phyloP scores from a whole-genome alignment of 1,140 invertebrate species.

The Aplysia californica region DNA sequence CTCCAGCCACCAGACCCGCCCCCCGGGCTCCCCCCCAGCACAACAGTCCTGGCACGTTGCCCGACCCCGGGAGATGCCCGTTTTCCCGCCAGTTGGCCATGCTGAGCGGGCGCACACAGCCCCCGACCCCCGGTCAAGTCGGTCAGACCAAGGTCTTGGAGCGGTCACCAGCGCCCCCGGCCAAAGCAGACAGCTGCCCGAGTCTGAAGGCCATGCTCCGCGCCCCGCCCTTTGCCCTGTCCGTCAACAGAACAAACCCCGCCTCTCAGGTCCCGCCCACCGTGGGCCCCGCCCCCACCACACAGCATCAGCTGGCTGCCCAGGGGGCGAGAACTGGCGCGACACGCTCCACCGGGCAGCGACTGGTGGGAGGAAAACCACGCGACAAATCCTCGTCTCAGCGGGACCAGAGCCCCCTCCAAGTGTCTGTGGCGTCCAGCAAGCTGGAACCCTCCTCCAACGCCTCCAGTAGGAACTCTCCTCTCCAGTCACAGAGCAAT shows the following conservation, averaged over 20 bases:
- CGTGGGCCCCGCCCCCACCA: not conserved
- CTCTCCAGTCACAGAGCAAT: no score
- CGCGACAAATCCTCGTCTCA: no score
- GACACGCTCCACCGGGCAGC: no score
- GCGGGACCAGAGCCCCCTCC: no score
- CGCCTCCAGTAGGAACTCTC: no score
- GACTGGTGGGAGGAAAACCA: no score
- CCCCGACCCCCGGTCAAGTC: not conserved
- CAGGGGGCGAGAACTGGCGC: no score
- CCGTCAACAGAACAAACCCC: no score
- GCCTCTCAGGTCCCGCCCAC: not conserved
- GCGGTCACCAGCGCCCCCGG: no score
- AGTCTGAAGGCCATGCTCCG: slow-evolving; percentile 3
- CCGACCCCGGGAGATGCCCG: not conserved
- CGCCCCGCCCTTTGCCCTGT: not conserved
- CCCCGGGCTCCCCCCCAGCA: not conserved
- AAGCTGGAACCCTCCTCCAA: no score
- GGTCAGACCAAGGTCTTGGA: not conserved
- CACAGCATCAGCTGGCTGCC: no score
- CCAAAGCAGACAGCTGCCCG: not conserved
- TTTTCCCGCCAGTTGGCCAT: slow-evolving; percentile 22
- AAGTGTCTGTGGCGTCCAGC: no score
- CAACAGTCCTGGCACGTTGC: not conserved
- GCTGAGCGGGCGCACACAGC: not conserved
- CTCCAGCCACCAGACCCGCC: not conserved